These are phyloP conservation scores for Bhutanitis thaidina DNA, from an alignment of 2,888 invertebrate genomes.

Conservation along the genomic window DNA sequence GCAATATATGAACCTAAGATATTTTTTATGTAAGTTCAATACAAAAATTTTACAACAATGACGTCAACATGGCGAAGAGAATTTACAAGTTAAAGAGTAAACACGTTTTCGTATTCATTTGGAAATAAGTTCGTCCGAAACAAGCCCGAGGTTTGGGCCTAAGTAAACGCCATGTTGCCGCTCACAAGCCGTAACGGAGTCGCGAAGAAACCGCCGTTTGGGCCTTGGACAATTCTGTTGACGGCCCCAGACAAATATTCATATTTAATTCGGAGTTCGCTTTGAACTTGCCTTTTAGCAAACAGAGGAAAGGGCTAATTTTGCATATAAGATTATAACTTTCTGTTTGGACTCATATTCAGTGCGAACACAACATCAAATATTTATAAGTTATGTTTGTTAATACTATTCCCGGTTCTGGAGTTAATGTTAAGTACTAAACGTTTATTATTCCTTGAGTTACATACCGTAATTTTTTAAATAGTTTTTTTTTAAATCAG, in stretches of 20 bases:
- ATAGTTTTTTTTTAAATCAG: too few relatives aligned
- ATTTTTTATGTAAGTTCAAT: too few relatives aligned
- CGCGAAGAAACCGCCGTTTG: slow-evolving; percentile 56
- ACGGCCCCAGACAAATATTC: slow-evolving; percentile 67
- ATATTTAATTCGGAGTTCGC: slow-evolving; percentile 67
- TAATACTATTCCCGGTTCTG: background rate
- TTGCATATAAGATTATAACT: slow-evolving; percentile 33
- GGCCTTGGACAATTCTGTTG: slow-evolving; percentile 52
- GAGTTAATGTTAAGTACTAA: background rate
- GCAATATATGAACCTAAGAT: too few relatives aligned
- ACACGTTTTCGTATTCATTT: slow-evolving; percentile 66
- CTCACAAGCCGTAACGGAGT: slow-evolving; percentile 51
- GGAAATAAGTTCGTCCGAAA: slow-evolving; percentile 55
- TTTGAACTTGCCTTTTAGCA: slow-evolving; percentile 51
- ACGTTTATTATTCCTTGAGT: too few relatives aligned
- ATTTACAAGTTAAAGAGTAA: slow-evolving; percentile 71
- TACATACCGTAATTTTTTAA: too few relatives aligned
- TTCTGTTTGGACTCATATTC: slow-evolving; percentile 19
- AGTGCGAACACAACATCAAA: slow-evolving; percentile 14
- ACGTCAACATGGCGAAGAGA: slow-evolving; percentile 49
- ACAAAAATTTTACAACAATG: slow-evolving; percentile 52
- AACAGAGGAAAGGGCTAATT: slow-evolving; percentile 51
- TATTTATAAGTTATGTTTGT: slow-evolving; percentile 11
- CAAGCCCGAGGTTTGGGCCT: slow-evolving; percentile 59
- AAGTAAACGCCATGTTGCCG: slow-evolving; percentile 60